Percentiles rank a stretch among this genome's conserved stretches.
Conservation (phyloP, 2,113 vertebrate species). For the Hydrolagus affinis region DNA sequence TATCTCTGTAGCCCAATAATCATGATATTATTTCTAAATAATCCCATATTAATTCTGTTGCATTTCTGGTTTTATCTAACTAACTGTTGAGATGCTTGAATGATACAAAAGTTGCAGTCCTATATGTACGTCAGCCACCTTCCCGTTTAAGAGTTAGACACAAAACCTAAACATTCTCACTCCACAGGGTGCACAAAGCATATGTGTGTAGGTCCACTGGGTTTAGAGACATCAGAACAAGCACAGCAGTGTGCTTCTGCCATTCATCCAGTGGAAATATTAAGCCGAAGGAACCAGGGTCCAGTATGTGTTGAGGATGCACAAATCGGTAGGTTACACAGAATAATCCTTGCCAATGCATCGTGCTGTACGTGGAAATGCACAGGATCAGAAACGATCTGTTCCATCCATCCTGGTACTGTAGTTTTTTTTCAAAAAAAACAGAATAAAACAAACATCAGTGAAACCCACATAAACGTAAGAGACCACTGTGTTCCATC, state of each 20-base stretch:
- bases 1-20: slow-evolving; percentile 35
- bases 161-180: not conserved
- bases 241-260: too few species aligned
- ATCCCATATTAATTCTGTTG: slow-evolving; percentile 36
- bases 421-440: too few species aligned
- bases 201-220: not conserved
- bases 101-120: not conserved
- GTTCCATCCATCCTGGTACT: too few species aligned
- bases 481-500: not conserved
- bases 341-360: too few species aligned
- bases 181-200: not conserved
- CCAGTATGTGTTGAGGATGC: too few species aligned
- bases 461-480: not conserved
- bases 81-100: not conserved
- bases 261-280: not conserved
- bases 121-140: not conserved
- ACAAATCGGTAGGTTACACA: too few species aligned
- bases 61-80: not conserved
- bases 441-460: not conserved
- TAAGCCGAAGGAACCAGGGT: not conserved
- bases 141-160: not conserved
- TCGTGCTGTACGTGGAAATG: too few species aligned
- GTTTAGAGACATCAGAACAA: not conserved
- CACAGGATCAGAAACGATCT: too few species aligned
- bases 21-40: slow-evolving; percentile 43